phyloP scores from a whole-genome alignment of 2,888 invertebrate genomes.

The Pammene aurita region DNA sequence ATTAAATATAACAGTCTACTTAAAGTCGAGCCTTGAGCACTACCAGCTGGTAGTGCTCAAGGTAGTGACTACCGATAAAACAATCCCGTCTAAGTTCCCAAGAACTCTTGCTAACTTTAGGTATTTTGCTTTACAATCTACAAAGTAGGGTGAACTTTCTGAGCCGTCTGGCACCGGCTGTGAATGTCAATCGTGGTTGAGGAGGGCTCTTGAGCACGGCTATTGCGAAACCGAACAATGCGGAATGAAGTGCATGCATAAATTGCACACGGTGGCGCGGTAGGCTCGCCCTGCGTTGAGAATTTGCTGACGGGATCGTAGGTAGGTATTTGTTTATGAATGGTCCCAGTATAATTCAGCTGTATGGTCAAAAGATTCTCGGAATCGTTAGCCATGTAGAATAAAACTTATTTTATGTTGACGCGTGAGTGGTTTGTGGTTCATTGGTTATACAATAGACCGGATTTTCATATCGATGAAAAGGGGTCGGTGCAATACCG shows the following conservation, averaged over 20 bases:
- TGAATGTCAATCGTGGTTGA: conserved; percentile 73
- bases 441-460: conserved; percentile 3
- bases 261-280: conserved; percentile 50
- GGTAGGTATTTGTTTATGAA: conserved; percentile 24
- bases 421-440: conserved; percentile 1
- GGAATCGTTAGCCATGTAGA: background rate
- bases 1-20: conserved; percentile 24
- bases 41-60: too few species aligned
- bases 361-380: background rate
- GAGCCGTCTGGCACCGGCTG: conserved; percentile 58
- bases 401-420: background rate
- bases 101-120: conserved; percentile 41
- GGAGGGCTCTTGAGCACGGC: conserved; percentile 65
- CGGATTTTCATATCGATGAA: conserved; percentile 17
- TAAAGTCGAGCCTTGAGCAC: conserved; percentile 17
- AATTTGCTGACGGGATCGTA: conserved; percentile 25
- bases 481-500: conserved; percentile 10
- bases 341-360: background rate
- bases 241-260: conserved; percentile 66
- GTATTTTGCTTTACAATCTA: conserved; percentile 41
- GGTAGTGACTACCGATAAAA: conserved; percentile 26
- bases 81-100: conserved; percentile 38
- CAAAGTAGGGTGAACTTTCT: conserved; percentile 56
- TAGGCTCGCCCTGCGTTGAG: conserved; percentile 15
- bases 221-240: conserved; percentile 74